Conservation (phyloP, 92 coral and sea anemone species). For the Phymanthus crucifer region DNA sequence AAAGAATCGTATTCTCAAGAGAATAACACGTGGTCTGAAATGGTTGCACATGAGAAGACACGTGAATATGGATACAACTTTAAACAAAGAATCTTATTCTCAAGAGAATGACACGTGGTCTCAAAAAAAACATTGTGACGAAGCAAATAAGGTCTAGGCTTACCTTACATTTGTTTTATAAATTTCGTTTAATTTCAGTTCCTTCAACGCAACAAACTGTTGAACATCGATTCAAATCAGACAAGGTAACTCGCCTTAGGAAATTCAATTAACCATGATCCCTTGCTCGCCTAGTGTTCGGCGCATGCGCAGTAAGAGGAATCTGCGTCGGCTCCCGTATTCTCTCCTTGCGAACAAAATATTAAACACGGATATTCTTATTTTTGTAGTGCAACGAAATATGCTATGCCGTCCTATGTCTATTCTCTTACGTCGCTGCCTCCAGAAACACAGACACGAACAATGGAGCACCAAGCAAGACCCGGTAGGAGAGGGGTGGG, state of each 20-base stretch:
- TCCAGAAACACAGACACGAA: constrained; percentile 68
- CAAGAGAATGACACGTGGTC: too few relatives aligned
- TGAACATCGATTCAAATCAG: constrained; percentile 90
- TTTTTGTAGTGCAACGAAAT: constrained; percentile 86
- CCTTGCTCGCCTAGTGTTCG: not conserved
- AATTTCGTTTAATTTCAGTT: constrained; percentile 42
- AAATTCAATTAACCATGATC: not conserved
- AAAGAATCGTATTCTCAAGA: too few relatives aligned
- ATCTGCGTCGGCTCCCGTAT: too few relatives aligned
- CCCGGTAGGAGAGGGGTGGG: constrained; percentile 6
- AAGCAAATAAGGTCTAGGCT: too few relatives aligned
- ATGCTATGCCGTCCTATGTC: constrained; percentile 97
- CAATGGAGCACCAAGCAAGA: not conserved
- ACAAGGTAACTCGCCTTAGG: constrained; percentile 58
- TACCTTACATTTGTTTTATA: not conserved
- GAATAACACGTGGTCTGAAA: too few relatives aligned
- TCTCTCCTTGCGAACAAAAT: too few relatives aligned
- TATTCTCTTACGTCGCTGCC: constrained; percentile 98
- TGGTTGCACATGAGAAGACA: too few relatives aligned
- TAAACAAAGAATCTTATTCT: too few relatives aligned
- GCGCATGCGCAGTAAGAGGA: constrained; percentile 1
- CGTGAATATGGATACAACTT: too few relatives aligned
- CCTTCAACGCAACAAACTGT: constrained; percentile 85
- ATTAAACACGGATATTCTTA: not conserved
- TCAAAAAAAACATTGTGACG: too few relatives aligned